A percentile compares a stretch with the other conserved stretches of the same genome.
These are phyloP conservation scores for Hylomyscus alleni DNA, from an alignment of 2,797 vertebrate genomes.

Conservation along the genomic window DNA sequence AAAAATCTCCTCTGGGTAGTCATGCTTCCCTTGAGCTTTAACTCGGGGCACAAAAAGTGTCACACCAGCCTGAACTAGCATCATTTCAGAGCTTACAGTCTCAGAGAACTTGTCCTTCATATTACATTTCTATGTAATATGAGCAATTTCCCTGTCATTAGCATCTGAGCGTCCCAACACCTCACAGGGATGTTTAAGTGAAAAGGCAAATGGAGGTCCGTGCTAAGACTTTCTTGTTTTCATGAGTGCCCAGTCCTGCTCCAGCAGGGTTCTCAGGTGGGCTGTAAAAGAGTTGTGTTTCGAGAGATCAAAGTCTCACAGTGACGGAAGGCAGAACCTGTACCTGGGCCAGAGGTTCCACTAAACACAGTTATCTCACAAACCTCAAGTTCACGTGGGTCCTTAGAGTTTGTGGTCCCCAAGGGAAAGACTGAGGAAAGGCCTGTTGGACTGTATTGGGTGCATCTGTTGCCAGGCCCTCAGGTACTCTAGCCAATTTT, in stretches of 20 bases:
- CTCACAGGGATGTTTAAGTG: no score
- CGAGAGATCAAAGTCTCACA: neutral
- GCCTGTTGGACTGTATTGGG: neutral
- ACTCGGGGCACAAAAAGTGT: neutral
- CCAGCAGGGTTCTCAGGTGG: neutral
- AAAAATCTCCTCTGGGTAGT: no score
- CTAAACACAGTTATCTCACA: accelerated
- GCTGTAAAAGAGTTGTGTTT: neutral
- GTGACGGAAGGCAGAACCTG: neutral
- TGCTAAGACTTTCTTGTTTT: neutral
- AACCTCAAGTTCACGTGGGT: neutral
- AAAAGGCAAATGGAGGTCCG: neutral
- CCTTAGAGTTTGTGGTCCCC: neutral
- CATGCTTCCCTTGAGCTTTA: neutral
- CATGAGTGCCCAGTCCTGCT: accelerated
- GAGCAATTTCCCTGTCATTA: neutral
- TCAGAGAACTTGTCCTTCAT: neutral
- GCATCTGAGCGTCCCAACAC: accelerated
- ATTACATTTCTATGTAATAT: neutral
- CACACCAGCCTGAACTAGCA: no score
- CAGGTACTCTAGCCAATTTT: neutral
- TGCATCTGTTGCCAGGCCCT: neutral
- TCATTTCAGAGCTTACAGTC: neutral
- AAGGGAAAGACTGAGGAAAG: accelerated
- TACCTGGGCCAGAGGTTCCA: neutral